phyloP scores from a whole-genome alignment of 1,140 invertebrate genomes.

The Habropoda laboriosa region DNA sequence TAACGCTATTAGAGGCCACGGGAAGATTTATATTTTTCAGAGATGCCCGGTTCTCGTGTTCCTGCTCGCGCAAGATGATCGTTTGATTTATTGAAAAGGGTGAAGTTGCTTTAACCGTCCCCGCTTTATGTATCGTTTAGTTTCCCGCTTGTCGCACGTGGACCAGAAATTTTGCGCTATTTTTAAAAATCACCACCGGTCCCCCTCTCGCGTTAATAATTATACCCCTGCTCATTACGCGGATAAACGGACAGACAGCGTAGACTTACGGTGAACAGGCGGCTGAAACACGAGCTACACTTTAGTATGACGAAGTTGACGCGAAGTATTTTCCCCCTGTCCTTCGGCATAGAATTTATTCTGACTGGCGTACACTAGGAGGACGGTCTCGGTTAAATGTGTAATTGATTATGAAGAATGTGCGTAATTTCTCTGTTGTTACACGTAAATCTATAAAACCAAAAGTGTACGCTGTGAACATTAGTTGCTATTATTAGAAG shows the following conservation, averaged over 20 bases:
- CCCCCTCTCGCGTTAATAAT: not conserved
- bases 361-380: not conserved
- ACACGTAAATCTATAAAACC: not conserved
- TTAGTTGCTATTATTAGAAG: slow-evolving; percentile 27
- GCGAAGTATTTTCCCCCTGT: slow-evolving; percentile 35
- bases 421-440: slow-evolving; percentile 1
- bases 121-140: not conserved
- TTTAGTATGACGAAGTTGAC: slow-evolving; percentile 54
- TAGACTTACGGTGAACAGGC: slow-evolving; percentile 20
- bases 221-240: not conserved
- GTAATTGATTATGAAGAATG: slow-evolving; percentile 18
- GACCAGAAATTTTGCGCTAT: not conserved
- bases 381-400: not conserved
- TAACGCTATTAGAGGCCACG: slow-evolving; percentile 14
- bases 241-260: slow-evolving; percentile 26
- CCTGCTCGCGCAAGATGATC: not conserved
- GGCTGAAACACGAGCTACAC: slow-evolving; percentile 27
- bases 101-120: not conserved
- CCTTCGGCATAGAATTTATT: slow-evolving; percentile 39
- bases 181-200: not conserved
- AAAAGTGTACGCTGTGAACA: not conserved
- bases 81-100: slow-evolving; percentile 14
- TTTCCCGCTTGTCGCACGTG: not conserved
- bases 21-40: slow-evolving; percentile 38
- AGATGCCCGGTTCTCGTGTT: not conserved